Evolutionary conservation across 2,888 invertebrate genomes (phyloP), one percentile per base, ranked within the genome.

Genomic region (Xanthia togata): DNA sequence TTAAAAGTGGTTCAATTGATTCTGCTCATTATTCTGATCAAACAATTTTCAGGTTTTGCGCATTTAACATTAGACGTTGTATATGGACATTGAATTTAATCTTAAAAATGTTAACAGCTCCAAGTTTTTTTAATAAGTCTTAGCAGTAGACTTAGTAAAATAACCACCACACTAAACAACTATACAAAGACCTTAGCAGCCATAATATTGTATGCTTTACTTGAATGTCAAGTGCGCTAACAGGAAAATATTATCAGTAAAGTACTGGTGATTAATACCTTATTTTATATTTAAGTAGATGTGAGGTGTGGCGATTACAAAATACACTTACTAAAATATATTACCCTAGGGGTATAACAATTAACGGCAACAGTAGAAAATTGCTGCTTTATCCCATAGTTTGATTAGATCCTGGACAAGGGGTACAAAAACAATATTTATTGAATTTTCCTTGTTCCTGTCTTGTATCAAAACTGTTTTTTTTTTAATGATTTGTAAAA

Each of bases 181-280:
- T 20, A 44, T 44, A 14, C 14, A 44, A 44, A 44, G 12, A 20
- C 17, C 2, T 23, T n/a, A 26, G 17, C 11, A 11, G 11, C 26
- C 26, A 31, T 20, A 44, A 57, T 26, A 38, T 8, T n/a, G 6
- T 4, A n/a, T 35, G 11, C n/a, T 68, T 62, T 50, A 70, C 20
- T 57, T 57, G 23, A 59, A 35, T 69, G 26, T 59, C 23, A 44
- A 79, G 26, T 26, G 20, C 0, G 17, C 17, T 81, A 78, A 26
- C 67, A 83, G 81, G 83, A 70, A 83, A 82, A 82, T 35, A 59
- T 68, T 74, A 83, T 69, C 73, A 73, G 59, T 70, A 26, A 63
- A 72, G 31, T 20, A 70, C 73, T 73, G 70, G 5, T 67, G 44
- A 59, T 44, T 35, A 47, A 50, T 55, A 73, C 4, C 9, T 4